A percentile compares a stretch with the other conserved stretches of the same genome.
phyloP scores from a whole-genome alignment of 2,113 vertebrate genomes.

The Tetraodon nigroviridis region DNA sequence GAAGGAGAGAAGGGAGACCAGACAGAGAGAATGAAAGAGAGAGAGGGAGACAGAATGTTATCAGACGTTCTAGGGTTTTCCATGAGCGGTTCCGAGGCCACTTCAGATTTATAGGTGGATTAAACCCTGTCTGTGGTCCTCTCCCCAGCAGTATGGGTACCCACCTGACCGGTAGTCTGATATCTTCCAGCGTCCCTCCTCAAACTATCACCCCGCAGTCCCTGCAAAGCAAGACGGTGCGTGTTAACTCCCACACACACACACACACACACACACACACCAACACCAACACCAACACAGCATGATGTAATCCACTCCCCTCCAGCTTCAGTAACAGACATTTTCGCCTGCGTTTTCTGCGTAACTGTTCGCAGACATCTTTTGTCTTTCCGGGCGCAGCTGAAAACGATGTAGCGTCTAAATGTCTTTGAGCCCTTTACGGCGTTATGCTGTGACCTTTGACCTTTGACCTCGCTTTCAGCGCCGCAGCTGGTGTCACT shows the following conservation, averaged over 20 bases:
- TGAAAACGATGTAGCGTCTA: background rate
- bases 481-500: no score
- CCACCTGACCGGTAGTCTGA: constrained; percentile 82
- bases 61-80: no score
- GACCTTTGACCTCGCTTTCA: no score
- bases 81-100: no score
- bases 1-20: no score
- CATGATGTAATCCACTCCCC: no score
- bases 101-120: no score
- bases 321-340: background rate
- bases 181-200: constrained; percentile 72
- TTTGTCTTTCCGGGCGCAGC: background rate
- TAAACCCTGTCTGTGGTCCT: background rate
- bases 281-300: no score
- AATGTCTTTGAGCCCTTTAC: background rate
- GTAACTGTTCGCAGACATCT: background rate
- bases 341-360: background rate
- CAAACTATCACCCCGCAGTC: constrained; percentile 84
- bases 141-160: constrained; percentile 75
- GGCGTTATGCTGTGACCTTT: no score
- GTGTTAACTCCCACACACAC: constrained; percentile 27
- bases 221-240: constrained; percentile 94
- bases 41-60: no score
- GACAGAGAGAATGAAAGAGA: no score
- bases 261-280: no score